phyloP scores from a whole-genome alignment of 2,797 vertebrate species.

The Mionectes olivaceus region DNA sequence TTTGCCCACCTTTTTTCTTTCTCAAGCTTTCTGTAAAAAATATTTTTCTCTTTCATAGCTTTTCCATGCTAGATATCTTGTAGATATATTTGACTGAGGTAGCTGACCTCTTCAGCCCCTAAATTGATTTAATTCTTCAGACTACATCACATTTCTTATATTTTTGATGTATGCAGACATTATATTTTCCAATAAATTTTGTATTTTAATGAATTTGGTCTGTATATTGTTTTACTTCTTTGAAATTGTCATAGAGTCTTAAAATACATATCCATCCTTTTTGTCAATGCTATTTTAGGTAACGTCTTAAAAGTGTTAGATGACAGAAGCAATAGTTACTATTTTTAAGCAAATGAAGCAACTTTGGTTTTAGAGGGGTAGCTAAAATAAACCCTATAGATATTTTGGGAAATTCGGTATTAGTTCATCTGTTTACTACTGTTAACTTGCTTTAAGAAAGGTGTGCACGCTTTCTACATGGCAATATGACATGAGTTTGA shows the following conservation, averaged over 20 bases:
- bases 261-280: neutral
- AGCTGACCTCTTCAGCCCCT: neutral
- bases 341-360: neutral
- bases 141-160: neutral
- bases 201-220: neutral
- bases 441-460: neutral
- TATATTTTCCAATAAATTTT: neutral
- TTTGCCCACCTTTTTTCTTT: neutral
- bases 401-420: neutral
- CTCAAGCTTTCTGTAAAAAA: neutral
- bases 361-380: neutral
- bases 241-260: neutral
- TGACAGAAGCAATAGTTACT: neutral
- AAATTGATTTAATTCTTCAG: neutral
- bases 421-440: neutral
- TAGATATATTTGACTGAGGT: neutral
- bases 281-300: neutral
- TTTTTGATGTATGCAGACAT: neutral
- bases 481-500: neutral
- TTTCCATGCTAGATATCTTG: neutral
- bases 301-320: neutral
- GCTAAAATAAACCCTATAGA: neutral
- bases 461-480: neutral
- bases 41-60: neutral
- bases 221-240: neutral